Evolutionary conservation across 1,140 invertebrate genomes (phyloP), one percentile per base, ranked within the genome.

Genomic region (Globodera rostochiensis): DNA sequence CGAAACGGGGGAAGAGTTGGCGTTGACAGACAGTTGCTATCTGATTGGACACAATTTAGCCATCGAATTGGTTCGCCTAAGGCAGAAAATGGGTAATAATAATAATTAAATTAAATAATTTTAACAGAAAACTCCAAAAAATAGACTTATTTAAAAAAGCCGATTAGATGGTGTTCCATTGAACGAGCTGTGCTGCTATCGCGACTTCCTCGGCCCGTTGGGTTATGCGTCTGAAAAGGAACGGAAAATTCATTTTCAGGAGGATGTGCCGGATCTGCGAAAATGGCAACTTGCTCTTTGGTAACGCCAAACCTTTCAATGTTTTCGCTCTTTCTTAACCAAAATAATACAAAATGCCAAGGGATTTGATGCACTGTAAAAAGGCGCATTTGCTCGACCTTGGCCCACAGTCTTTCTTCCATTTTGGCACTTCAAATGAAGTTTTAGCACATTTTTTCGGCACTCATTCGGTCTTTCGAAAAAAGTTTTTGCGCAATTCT

Each of bases 121-220:
- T 25, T 64, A 64, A 13, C 15, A 19, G n/a, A 19, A 64, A 64
- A 4, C 19, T 15, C 5, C 15, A 64, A 64, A 19, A 19, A 21
- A 64, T 25, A 36, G 5, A 4, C 11, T 74, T 75, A 6, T 75
- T 19, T 53, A 19, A 53, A 7, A 64, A 77, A 78, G 57, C 1
- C 36, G 36, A 36, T 36, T 36, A 36, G 36, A 46, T 11, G 77
- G 21, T 69, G 64, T 78, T 25, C 49, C 49, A 64, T 19, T 19
- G 57, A 64, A 70, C 36, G 77, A 78, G 50, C 57, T 78, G n/a
- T 78, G 77, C 70, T 78, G 77, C 47, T 78, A 78, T 70, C 64
- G 77, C 49, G 77, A 78, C 70, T 78, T 78, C 47, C 77, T 78
- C 70, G 71, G 77, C 50, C 77, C 77, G 70, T 69, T 78, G n/a